Evolutionary conservation across 2,888 invertebrate species (phyloP), one percentile per base, ranked within the genome.

Genomic region (Ophioninae sp.): DNA sequence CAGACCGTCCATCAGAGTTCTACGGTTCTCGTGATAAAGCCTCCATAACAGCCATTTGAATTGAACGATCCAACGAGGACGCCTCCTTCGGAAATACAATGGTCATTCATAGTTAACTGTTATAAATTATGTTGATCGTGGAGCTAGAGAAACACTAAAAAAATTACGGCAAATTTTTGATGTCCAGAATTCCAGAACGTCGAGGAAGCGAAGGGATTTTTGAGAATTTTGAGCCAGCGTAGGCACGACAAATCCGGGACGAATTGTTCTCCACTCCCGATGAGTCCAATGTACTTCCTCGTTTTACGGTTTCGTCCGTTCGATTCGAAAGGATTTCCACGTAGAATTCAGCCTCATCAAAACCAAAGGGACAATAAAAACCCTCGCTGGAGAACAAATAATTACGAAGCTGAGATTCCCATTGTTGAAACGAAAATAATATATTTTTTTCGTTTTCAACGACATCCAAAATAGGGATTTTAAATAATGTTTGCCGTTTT

Each of bases 301-400:
- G 62, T 44, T 73, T 41, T 10, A 62, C 6, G 62, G 75, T 73
- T 39, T 61, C 57, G n/a, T 2, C 23, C 0, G 13, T 44, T 50
- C 41, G 23, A 8, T 76, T 91, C 2, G 94, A 94, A 84, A 94
- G 87, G 6, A 93, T 92, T 85, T 93, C 92, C 64, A 95, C 93
- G 88, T 93, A 94, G 88, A 93, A 93, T 86, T 95, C 94, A 2
- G 94, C 93, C n/a, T 94, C 94, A 85, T 94, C 94, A 91, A 92
- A 94, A 74, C 93, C 93, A 3, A 87, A 76, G 0, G 94, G 94
- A 85, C 92, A 92, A 10, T 75, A 76, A 75, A 88, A 88, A 56
- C 91, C 91, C 79, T 90, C 83, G 44, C 93, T 77, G 23, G 56
- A 57, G 23, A 1, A 50, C n/a, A 56, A 39, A 13, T 7, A 37